Conservation (phyloP, 2,888 invertebrate species). For the Nomada hirtipes region DNA sequence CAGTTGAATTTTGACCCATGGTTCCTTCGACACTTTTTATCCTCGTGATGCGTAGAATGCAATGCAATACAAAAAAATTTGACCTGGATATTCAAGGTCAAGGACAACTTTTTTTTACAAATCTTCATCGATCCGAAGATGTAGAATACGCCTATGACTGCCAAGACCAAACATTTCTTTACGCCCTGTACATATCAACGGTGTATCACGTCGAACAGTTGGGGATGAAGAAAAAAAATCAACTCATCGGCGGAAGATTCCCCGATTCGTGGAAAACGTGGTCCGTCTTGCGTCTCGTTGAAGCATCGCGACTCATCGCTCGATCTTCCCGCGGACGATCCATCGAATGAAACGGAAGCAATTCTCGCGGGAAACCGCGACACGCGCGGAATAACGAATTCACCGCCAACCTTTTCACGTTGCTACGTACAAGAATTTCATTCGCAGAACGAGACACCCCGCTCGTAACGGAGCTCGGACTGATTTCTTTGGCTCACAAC, state of each 20-base stretch:
- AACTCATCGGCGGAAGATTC: neutral
- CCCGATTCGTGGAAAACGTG: no score
- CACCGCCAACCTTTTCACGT: neutral
- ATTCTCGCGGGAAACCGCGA: neutral
- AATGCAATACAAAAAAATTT: no score
- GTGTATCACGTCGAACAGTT: neutral
- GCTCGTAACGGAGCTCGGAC: neutral
- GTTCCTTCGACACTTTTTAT: no score
- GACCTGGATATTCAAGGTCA: no score
- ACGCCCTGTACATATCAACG: slow-evolving; percentile 10
- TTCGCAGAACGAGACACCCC: neutral
- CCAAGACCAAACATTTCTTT: no score
- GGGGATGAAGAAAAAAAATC: slow-evolving; percentile 15
- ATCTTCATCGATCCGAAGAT: no score
- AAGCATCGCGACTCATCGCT: slow-evolving; percentile 27
- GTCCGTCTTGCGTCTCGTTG: slow-evolving; percentile 1
- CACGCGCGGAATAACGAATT: neutral
- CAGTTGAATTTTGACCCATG: no score
- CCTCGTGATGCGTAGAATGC: no score
- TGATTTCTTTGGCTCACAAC: neutral
- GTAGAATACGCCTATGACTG: no score
- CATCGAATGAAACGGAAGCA: no score
- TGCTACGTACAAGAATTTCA: neutral
- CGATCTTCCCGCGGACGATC: no score
- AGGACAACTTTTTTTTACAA: no score